A percentile compares a stretch with the other conserved stretches of the same genome.
Conservation (phyloP, 2,113 vertebrate genomes). For the Rhinoderma darwinii region DNA sequence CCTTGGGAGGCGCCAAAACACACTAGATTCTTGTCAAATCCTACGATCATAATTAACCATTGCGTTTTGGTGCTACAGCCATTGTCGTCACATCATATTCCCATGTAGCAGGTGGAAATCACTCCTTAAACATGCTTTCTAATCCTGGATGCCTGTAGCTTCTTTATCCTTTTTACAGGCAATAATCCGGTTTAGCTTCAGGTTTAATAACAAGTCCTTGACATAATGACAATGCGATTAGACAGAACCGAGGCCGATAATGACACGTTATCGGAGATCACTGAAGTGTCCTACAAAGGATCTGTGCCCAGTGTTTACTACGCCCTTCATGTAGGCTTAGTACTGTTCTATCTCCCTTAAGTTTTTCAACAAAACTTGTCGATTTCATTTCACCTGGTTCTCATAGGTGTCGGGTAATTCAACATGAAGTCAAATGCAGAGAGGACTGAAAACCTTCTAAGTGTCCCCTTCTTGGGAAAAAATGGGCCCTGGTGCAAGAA, state of each 20-base stretch:
- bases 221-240: constrained; percentile 48
- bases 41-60: no score
- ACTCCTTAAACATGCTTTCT: background rate
- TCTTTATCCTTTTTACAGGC: background rate
- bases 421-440: background rate
- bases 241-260: constrained; percentile 23
- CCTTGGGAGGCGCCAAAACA: no score
- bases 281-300: background rate
- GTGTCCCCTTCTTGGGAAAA: no score
- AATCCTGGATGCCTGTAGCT: background rate
- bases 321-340: constrained; percentile 11
- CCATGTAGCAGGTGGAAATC: background rate
- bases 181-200: constrained; percentile 46
- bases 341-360: constrained; percentile 11
- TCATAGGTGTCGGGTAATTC: constrained; percentile 26
- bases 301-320: constrained; percentile 1
- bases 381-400: constrained; percentile 37
- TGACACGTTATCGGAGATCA: constrained; percentile 33
- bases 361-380: background rate
- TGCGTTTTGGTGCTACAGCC: background rate
- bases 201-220: constrained; percentile 50
- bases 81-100: background rate
- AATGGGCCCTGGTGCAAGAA: no score
- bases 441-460: no score
- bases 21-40: background rate